These are phyloP conservation scores for Parazoanthus swiftii DNA, from an alignment of 92 coral and sea anemone genomes.

Conservation along the genomic window DNA sequence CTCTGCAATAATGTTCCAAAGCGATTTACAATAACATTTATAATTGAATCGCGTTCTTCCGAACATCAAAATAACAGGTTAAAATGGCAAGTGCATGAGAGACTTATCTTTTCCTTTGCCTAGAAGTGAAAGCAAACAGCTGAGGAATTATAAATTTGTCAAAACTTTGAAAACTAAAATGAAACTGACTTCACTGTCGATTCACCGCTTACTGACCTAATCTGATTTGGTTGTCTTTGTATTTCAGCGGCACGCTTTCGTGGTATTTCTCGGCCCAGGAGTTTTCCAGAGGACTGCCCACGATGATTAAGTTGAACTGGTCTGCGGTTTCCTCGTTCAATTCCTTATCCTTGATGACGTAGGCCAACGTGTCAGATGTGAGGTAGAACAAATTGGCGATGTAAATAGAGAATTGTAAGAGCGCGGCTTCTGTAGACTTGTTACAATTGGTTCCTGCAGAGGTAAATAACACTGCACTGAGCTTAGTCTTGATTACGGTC, in stretches of 20 bases:
- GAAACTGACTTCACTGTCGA: too few relatives aligned
- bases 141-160: too few relatives aligned
- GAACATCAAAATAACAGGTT: too few relatives aligned
- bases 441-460: slow-evolving; percentile 57
- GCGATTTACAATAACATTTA: too few relatives aligned
- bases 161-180: too few relatives aligned
- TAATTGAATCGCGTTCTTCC: too few relatives aligned
- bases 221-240: slow-evolving; percentile 48
- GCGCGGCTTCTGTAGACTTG: slow-evolving; percentile 16
- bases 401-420: slow-evolving; percentile 84
- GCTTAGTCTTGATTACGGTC: too few relatives aligned
- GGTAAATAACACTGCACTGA: too few relatives aligned
- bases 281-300: slow-evolving; percentile 78
- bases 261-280: slow-evolving; percentile 72
- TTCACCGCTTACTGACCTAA: slow-evolving; percentile 57
- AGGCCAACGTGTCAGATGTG: slow-evolving; percentile 84
- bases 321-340: slow-evolving; percentile 67
- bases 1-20: too few relatives aligned
- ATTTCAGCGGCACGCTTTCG: slow-evolving; percentile 60
- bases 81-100: too few relatives aligned
- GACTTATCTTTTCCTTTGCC: too few relatives aligned
- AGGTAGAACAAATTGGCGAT: slow-evolving; percentile 88
- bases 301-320: slow-evolving; percentile 77
- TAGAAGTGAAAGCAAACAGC: too few relatives aligned
- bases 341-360: slow-evolving; percentile 69